Percentiles rank a stretch among this genome's conserved stretches.
phyloP scores from a whole-genome alignment of 2,888 invertebrate species.

The Drosophila nigricruria region DNA sequence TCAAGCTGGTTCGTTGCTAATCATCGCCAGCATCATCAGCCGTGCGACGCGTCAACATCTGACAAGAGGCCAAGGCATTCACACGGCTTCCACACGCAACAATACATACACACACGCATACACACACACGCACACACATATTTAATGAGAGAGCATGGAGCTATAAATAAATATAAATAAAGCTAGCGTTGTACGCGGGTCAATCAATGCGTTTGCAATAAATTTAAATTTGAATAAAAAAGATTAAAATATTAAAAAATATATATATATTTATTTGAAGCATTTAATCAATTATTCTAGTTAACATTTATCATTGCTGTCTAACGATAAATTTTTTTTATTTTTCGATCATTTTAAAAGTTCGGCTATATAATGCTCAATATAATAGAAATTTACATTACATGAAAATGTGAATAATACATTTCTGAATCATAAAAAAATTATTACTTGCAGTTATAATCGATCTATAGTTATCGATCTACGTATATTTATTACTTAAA shows the following conservation, averaged over 20 bases:
- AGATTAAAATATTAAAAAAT: background rate
- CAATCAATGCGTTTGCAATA: background rate
- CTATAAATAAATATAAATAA: conserved; percentile 41
- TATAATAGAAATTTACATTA: background rate
- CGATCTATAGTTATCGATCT: too few relatives aligned
- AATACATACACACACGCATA: background rate
- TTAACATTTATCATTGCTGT: too few relatives aligned
- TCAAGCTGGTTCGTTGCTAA: conserved; percentile 45
- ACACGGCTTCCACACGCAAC: conserved; percentile 36
- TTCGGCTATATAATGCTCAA: background rate
- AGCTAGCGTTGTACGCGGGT: conserved; percentile 31
- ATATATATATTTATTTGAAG: too few relatives aligned
- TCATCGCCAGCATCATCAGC: conserved; percentile 57
- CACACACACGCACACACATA: background rate
- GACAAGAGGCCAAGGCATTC: conserved; percentile 50
- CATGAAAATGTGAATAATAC: background rate
- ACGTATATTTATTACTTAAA: too few relatives aligned
- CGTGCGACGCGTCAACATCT: conserved; percentile 54
- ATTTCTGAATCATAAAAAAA: too few relatives aligned
- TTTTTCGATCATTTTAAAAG: background rate
- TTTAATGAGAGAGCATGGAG: conserved; percentile 12
- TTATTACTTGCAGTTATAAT: too few relatives aligned
- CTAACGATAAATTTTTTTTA: background rate
- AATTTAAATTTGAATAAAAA: background rate
- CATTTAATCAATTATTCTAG: too few relatives aligned